phyloP scores from a whole-genome alignment of 2,888 invertebrate species.

The Lasioglossum zephyrum region DNA sequence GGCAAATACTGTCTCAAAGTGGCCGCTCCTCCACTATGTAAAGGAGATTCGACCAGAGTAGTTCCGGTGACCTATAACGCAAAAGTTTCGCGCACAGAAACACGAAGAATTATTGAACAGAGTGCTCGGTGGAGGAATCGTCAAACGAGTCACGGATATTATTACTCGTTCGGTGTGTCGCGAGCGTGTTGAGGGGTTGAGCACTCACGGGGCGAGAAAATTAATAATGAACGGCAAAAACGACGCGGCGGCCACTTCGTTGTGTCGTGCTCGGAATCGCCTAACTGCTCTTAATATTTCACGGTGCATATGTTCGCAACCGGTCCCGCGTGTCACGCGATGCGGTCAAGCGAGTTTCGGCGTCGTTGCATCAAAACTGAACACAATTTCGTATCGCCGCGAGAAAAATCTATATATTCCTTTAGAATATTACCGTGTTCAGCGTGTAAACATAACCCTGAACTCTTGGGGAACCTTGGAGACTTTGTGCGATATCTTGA shows the following conservation, averaged over 20 bases:
- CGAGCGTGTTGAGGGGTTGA: conserved; percentile 49
- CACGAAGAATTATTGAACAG: conserved; percentile 12
- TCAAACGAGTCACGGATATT: conserved; percentile 7
- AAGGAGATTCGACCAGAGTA: background rate
- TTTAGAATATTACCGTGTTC: background rate
- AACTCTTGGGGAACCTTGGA: background rate
- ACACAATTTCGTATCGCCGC: conserved; percentile 27
- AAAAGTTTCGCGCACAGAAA: background rate
- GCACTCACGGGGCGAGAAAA: conserved; percentile 62
- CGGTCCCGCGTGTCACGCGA: conserved; percentile 75
- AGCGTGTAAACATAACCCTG: background rate
- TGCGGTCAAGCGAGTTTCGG: conserved; percentile 74
- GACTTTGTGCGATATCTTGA: background rate
- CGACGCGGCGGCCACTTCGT: conserved; percentile 54
- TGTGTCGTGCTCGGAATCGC: conserved; percentile 70
- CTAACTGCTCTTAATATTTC: conserved; percentile 74
- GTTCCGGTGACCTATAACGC: background rate
- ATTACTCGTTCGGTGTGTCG: conserved; percentile 25
- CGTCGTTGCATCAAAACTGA: conserved; percentile 47
- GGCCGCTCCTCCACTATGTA: background rate
- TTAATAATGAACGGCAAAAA: conserved; percentile 71
- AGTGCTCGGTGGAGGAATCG: background rate
- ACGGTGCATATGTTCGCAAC: conserved; percentile 64
- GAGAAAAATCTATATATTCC: conserved; percentile 10
- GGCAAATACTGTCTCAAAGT: background rate